Evolutionary conservation across 2,888 invertebrate species (phyloP), one percentile per base, ranked within the genome.

Genomic region (Drosophila paramelanica): DNA sequence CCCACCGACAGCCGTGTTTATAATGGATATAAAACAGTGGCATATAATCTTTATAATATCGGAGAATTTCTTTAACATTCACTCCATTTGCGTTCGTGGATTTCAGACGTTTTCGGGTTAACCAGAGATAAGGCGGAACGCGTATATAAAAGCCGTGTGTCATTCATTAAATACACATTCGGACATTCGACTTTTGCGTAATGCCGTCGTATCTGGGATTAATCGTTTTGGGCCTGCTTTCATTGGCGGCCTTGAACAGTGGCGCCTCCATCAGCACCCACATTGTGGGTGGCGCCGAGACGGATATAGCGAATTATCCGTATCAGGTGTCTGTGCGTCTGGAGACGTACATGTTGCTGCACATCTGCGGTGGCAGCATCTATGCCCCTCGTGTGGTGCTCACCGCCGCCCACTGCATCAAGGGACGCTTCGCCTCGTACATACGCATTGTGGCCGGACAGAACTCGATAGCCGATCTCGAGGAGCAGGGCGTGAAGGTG

Each of bases 361-460:
- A 88, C 23, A 79, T 86, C 36, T 90, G 90, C 53, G 91, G 90
- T 3, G 90, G 91, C 13, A 78, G 83, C 46, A 77, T 89, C 23
- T 72, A 82, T 7, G 81, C 77, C 3, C 76, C 79, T 0, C 74
- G 64, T 5, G 70, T 79, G 3, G 61, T 91, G 17, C 4, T 90
- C 0, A 91, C 91, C 3, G 90, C 90, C 8, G 90, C 81, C 7
- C 90, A 90, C 11, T 81, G 80, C 72, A 66, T 81, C 52, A 88
- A 88, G 51, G 91, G 91, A 61, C 81, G 89, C 5, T 90, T 56
- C 31, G 81, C 90, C 7, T 80, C 81, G 0, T 76, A 81, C 14
- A 79, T 91, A 17, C 77, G 83, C 2, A 76, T 90, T 23, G 88
- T 90, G 3, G 88, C 82, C 0, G 91, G 91, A 0, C 64, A 75